Conservation (phyloP, 2,113 vertebrate species). For the Bos indicus region DNA sequence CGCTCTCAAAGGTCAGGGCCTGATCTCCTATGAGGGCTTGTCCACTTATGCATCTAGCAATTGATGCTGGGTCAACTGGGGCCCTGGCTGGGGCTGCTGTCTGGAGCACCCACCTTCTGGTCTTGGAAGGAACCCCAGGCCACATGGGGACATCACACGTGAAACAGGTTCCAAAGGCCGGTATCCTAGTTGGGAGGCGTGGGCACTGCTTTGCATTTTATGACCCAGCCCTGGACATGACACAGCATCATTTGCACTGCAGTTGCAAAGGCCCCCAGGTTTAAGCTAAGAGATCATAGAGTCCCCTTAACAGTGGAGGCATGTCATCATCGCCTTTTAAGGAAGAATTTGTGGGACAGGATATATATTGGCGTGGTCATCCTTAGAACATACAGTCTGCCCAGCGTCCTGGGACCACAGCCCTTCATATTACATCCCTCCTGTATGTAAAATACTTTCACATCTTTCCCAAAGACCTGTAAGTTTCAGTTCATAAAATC, state of each 20-base stretch:
- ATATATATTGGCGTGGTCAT: not conserved
- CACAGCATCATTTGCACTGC: not conserved
- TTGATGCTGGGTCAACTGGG: not conserved
- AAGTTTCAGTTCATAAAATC: not conserved
- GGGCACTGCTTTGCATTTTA: not conserved
- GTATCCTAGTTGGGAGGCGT: not conserved
- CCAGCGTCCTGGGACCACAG: not conserved
- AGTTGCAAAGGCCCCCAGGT: not conserved
- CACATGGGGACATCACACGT: not conserved
- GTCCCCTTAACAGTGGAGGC: not conserved
- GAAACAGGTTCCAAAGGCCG: not conserved
- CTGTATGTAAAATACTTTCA: not conserved
- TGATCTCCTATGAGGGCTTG: not conserved
- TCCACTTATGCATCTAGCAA: not conserved
- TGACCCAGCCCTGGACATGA: not conserved
- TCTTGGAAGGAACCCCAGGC: not conserved
- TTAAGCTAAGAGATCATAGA: not conserved
- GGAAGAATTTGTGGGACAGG: not conserved
- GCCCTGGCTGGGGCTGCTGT: not conserved
- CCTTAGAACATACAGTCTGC: not conserved
- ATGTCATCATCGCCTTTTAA: not conserved
- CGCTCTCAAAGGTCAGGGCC: not conserved
- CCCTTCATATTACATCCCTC: not conserved
- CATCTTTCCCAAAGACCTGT: not conserved
- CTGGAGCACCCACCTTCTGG: not conserved